These are phyloP conservation scores for Poliocrania exsul DNA, from an alignment of 2,797 vertebrate species.

Conservation along the genomic window DNA sequence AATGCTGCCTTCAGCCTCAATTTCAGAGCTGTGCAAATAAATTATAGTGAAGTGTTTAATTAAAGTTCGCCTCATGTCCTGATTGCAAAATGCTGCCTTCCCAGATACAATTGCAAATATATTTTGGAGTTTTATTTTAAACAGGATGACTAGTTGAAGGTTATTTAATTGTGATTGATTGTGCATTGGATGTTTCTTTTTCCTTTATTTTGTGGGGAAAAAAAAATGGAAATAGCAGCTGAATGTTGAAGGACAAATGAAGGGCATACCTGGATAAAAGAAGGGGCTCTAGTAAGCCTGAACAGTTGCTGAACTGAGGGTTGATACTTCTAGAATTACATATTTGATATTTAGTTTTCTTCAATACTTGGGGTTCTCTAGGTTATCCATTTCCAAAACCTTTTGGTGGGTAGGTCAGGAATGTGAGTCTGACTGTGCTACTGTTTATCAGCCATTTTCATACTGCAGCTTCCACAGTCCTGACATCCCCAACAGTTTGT, in stretches of 20 bases:
- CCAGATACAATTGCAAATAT: constrained; percentile 18
- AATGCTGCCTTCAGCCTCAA: constrained; percentile 43
- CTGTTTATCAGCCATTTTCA: background rate
- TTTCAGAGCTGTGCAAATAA: constrained; percentile 59
- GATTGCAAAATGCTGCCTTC: background rate
- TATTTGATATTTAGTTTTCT: background rate
- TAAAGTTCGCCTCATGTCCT: constrained; percentile 32
- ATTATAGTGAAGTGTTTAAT: constrained; percentile 33
- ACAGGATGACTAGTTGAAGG: background rate
- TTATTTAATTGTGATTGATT: constrained; percentile 20
- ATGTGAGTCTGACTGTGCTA: background rate
- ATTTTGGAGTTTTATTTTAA: constrained; percentile 14
- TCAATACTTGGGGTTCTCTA: background rate
- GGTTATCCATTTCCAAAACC: background rate
- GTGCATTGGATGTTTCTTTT: background rate
- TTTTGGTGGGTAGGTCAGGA: background rate
- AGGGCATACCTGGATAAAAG: background rate
- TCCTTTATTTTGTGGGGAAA: background rate
- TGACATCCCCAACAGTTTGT: background rate
- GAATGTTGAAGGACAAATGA: background rate
- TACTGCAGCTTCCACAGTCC: background rate
- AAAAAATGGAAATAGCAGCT: background rate
- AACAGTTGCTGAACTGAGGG: background rate
- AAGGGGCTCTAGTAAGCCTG: too few species aligned
- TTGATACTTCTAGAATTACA: background rate